Base-by-base conservation (phyloP, 2,797 vertebrate genomes). In the Sebastes trivittatus region DNA sequence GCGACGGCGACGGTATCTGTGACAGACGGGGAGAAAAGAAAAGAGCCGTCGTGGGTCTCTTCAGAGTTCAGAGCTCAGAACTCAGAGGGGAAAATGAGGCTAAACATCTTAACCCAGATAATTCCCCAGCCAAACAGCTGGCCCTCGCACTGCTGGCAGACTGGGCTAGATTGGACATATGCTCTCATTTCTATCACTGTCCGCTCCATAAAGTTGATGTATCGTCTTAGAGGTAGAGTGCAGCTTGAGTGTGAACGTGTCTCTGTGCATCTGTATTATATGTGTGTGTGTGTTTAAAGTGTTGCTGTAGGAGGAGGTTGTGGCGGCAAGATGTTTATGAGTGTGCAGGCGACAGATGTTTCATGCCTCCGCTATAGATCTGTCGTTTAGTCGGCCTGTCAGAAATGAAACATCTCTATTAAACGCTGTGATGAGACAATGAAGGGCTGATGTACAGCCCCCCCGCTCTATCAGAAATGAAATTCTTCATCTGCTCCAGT, bases 51-150 rank as follows among this genome's bases (percentile, higher is more conserved):
- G 25, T 30, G 36, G 63, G 77, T 73, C 78, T 70, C 82, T 75
- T 59, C 54, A 16, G 82, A 79, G 81, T 60, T 52, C 20, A 25
- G 62, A 52, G 11, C 63, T 52, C 49, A 23, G 62, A 52, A 11
- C 81, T 92, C 78, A 70, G 77, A 67, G 68, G 73, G 64, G 72
- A 25, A 89, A 90, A 79, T 6, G 56, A 61, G 89, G 77, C 86
- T 85, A 85, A 91, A 89, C 79, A 77, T 89, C 88, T 91, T 89
- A 90, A 92, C 88, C 86, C 60, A 88, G 84, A 90, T 91, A 77
- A 89, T 75, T 88, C 64, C 76, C 49, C 63, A 18, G 80, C 78
- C 83, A 85, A 91, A 90, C 91, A 92, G 89, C 89, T 90, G 91
- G 81, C 85, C 59, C 46, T 58, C 6, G 2, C 86, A 88, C 87